Evolutionary conservation across 2,888 invertebrate genomes (phyloP), one percentile per base, ranked within the genome.

Genomic region (Phorcus lineatus): DNA sequence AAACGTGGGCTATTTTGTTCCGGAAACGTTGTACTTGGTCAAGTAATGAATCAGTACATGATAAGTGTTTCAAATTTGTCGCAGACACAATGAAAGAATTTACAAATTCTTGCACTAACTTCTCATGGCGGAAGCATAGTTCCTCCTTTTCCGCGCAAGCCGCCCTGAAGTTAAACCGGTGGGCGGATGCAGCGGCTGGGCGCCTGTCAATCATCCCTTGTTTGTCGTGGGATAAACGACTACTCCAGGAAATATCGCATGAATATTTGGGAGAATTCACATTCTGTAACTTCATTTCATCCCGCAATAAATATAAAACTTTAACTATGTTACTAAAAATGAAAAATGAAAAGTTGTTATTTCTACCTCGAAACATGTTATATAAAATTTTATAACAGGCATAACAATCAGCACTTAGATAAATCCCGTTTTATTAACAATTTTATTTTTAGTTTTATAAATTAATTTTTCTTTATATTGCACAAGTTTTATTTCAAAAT

Each of bases 111-210:
- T 36, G 79, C 36, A 79, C 79, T 79, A 79, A 79, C 79, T 79
- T 79, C 74, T 74, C 53, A 36, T 17, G 9, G 79, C 79, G 79
- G 79, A 79, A 79, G 79, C 54, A 31, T 31, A 79, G 79, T 79
- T 79, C 79, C 79, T 52, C 79, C 79, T 53, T 74, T 24, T 55
- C 70, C 70, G 31, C 70, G 40, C 70, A 70, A 70, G 70, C 40
- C 19, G 70, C 70, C 70, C 70, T 62, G 62, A 62, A 62, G 28
- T 74, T 40, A 53, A n/a, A 52, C 76, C 54, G 17, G 53, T 76
- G 55, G 54, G 54, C 54, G 54, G 54, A 54, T 76, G 54, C 55
- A 28, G 31, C n/a, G 31, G 31, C 31, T 54, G 36, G 55, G 16
- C 52, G 55, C 24, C 76, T 55, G 76, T 55, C 76, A 76, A 76